phyloP scores from a whole-genome alignment of 1,140 invertebrate genomes.

The Phenacoccus solenopsis region DNA sequence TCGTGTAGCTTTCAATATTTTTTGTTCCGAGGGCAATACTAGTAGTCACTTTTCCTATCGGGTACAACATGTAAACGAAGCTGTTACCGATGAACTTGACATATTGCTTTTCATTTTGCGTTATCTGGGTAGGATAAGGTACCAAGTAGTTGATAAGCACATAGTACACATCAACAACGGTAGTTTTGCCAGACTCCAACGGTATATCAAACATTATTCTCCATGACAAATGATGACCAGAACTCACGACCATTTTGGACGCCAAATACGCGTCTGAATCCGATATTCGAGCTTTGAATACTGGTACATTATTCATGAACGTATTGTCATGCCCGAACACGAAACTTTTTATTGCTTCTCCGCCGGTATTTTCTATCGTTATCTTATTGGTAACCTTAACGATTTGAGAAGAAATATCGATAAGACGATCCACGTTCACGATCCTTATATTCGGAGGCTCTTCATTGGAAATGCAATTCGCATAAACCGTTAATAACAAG shows the following conservation, averaged over 20 bases:
- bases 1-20: conserved; percentile 74
- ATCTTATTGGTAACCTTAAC: conserved; percentile 62
- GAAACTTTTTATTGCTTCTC: neutral
- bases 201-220: neutral
- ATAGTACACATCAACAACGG: conserved; percentile 54
- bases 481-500: neutral
- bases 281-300: neutral
- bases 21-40: conserved; percentile 59
- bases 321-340: neutral
- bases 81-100: conserved; percentile 74
- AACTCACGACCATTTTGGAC: neutral
- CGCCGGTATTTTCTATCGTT: conserved; percentile 47
- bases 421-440: neutral
- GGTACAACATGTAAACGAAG: conserved; percentile 74
- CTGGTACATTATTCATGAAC: neutral
- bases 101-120: conserved; percentile 85
- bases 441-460: neutral
- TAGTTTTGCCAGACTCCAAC: conserved; percentile 22
- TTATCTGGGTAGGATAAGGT: conserved; percentile 76
- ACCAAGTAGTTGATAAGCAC: conserved; percentile 59
- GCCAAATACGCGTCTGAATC: neutral
- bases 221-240: neutral
- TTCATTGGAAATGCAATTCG: neutral
- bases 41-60: conserved; percentile 64
- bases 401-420: conserved; percentile 58